Base-by-base conservation (phyloP, 2,113 vertebrate species). In the Chrysochloris asiatica region DNA sequence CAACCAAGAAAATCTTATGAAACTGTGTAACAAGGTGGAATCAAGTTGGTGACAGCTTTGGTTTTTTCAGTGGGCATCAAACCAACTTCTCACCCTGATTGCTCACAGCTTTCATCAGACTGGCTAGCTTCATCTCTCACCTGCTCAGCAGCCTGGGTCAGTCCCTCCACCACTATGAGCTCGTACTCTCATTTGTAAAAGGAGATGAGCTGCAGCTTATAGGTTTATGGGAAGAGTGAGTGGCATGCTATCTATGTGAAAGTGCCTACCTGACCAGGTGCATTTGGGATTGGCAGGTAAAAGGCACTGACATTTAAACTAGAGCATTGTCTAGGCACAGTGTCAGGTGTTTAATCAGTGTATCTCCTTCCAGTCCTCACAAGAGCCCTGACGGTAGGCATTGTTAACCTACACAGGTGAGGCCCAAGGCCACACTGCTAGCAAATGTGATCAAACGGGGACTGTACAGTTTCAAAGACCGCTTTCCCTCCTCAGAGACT, bases 371-470 rank as follows among this genome's bases (percentile, higher is more conserved):
- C 43, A 12, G 24, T 6, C 8, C 28, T 86, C 50, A n/a, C 26
- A 11, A 1, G n/a, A 10, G 0, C 41, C 63, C 54, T 50, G 4
- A 36, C 48, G 28, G n/a, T 41, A 0, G 3, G 0, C n/a, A 6
- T 22, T 4, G 3, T 6, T 41, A 28, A 10, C 36, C 21, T 11
- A 54, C 22, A 78, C 14, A 16, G 73, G 61, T 26, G 3, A 65
- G 33, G 65, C 13, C 38, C 24, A 12, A 16, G 24, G 48, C 36
- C 28, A 4, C 43, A n/a, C 54, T 21, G 10, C 22, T 28, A 28
- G 16, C 33, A 10, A 86, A 41, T 59, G 38, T n/a, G n/a, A 72
- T 38, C 21, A 75, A 28, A 47, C 72, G 43, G 8, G 11, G 4
- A 16, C 38, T 65, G 0, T 30, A 26, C n/a, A 45, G 26, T 36